A percentile compares a stretch with the other conserved stretches of the same genome.
Evolutionary conservation across 2,113 vertebrate genomes (phyloP).

Genomic region (Leptocoma aspasia): DNA sequence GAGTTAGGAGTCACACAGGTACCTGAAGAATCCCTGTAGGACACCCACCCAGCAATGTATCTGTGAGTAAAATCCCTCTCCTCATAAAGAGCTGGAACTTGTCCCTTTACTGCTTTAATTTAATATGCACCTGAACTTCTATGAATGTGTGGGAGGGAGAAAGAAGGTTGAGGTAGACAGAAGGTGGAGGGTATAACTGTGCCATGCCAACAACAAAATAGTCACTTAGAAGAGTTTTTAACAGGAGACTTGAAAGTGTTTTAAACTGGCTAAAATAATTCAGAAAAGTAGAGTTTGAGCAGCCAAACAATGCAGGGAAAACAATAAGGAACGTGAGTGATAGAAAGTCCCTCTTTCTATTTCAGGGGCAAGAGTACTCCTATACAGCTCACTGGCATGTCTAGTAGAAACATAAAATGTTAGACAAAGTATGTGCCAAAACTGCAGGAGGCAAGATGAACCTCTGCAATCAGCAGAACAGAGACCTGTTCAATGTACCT

Average conservation of each 20-base stretch:
- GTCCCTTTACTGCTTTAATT: background rate
- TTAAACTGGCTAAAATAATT: background rate
- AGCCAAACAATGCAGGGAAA: background rate
- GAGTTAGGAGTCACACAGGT: background rate
- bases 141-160: background rate
- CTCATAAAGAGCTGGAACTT: background rate
- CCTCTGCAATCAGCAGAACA: background rate
- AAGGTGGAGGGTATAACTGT: background rate
- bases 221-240: background rate
- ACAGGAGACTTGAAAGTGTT: background rate
- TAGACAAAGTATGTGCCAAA: background rate
- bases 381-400: background rate
- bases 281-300: background rate
- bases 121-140: background rate
- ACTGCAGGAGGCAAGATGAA: background rate
- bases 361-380: background rate
- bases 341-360: background rate
- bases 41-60: background rate
- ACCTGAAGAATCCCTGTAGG: background rate
- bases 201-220: background rate
- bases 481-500: background rate
- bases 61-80: background rate
- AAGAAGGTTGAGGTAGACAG: background rate
- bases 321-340: rapidly evolving
- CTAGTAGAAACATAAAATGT: background rate